Percentiles rank a stretch among this genome's conserved stretches.
These are phyloP conservation scores for Amphilophus citrinellus DNA, from an alignment of 2,113 vertebrate species.

Conservation along the genomic window DNA sequence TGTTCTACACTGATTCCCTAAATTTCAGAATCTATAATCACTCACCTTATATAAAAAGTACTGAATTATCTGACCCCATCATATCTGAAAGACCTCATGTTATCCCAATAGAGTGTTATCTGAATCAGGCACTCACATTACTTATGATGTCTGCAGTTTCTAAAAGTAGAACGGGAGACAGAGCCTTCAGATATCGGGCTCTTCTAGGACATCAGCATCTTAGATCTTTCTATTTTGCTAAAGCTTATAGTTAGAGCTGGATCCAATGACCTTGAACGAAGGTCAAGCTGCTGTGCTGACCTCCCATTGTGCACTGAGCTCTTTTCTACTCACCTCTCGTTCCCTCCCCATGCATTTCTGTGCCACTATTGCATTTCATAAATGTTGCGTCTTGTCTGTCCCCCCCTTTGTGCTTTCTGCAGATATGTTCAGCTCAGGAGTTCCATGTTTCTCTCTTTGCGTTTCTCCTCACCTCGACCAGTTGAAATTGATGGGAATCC, in stretches of 20 bases:
- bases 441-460: neutral
- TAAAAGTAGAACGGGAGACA: neutral
- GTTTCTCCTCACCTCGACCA: fast-evolving
- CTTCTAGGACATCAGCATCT: neutral
- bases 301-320: neutral
- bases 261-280: neutral
- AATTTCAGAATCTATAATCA: neutral
- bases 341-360: neutral
- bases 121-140: neutral
- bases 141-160: neutral
- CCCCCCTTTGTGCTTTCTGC: neutral
- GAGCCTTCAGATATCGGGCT: neutral
- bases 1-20: too few relatives aligned
- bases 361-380: neutral
- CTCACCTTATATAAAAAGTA: neutral
- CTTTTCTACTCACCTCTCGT: neutral
- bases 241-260: neutral
- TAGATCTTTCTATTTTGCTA: neutral
- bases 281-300: neutral
- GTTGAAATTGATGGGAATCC: neutral
- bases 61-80: neutral
- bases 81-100: neutral
- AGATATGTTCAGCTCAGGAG: neutral
- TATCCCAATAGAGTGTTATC: neutral
- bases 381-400: neutral